These are phyloP conservation scores for Gastrophryne carolinensis DNA, from an alignment of 2,797 vertebrate species.

Conservation along the genomic window DNA sequence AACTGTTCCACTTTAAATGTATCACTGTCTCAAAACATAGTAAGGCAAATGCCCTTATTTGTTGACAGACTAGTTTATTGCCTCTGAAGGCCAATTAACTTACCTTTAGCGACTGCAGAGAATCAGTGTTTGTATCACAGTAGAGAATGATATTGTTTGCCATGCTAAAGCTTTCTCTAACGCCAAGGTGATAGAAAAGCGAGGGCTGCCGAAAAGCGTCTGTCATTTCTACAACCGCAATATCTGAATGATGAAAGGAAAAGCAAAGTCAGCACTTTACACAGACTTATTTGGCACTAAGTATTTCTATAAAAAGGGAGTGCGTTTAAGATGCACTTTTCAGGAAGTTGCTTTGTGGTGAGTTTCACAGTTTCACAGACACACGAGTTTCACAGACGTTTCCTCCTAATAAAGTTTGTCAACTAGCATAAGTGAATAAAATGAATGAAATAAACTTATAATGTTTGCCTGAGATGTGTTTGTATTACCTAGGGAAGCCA, in stretches of 20 bases:
- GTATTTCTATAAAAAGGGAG: slow-evolving; percentile 31
- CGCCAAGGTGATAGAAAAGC: slow-evolving; percentile 95
- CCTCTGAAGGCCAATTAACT: not conserved
- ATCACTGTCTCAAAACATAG: too few relatives aligned
- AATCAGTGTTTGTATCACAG: slow-evolving; percentile 89
- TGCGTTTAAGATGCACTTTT: slow-evolving; percentile 45
- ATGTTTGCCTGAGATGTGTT: too few relatives aligned
- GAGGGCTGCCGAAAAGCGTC: slow-evolving; percentile 96
- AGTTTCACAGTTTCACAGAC: too few relatives aligned
- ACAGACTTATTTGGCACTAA: not conserved
- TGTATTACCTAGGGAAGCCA: too few relatives aligned
- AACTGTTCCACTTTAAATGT: too few relatives aligned
- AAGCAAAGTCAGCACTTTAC: not conserved
- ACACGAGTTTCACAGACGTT: too few relatives aligned
- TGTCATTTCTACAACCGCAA: slow-evolving; percentile 96
- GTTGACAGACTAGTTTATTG: too few relatives aligned
- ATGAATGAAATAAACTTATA: too few relatives aligned
- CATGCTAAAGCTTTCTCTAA: slow-evolving; percentile 98
- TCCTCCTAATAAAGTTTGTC: too few relatives aligned
- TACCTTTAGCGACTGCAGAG: slow-evolving; percentile 95
- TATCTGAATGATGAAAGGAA: slow-evolving; percentile 74
- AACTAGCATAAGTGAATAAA: too few relatives aligned
- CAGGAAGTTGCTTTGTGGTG: slow-evolving; percentile 49
- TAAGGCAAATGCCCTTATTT: too few relatives aligned
- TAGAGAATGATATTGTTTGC: slow-evolving; percentile 98